Evolutionary conservation across 2,888 invertebrate genomes (phyloP), one percentile per base, ranked within the genome.

Genomic region (Pyrochroa serraticornis): DNA sequence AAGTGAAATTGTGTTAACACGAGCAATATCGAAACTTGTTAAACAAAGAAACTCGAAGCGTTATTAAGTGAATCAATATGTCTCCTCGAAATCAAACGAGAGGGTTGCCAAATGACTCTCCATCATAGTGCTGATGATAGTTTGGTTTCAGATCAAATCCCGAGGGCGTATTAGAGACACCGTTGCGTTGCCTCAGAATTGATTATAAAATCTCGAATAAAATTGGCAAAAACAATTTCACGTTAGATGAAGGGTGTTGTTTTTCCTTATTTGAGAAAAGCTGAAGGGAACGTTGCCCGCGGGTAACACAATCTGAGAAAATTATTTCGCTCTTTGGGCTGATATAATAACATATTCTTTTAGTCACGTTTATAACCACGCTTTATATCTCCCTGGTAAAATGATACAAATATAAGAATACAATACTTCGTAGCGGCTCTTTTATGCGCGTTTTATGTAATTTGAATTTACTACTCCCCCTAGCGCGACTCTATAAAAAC

Each of bases 291-390:
- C 14, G 31, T 53, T 49, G 48, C 49, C 51, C 54, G 7, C 39
- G 54, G 57, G 60, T 59, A 56, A 43, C 45, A 45, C 57, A 62
- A 61, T 48, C 60, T 51, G 51, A 53, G 62, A 55, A 62, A 62
- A 64, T 64, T 58, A 64, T 64, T 63, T 62, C 44, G 46, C 47
- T 55, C 51, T 64, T 64, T 59, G 54, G 51, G 43, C 50, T 54
- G 46, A 53, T 62, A 59, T 59, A 54, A 62, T 57, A 58, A 62
- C 61, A 42, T 59, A 64, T 57, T 64, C 57, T 46, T 51, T 53
- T 57, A 59, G 54, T 62, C 61, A 62, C 61, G 51, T 59, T 62
- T 56, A 60, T 51, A 60, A 51, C 55, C 51, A 50, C 49, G 50
- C 49, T 59, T 59, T 59, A 59, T 59, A 45, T 39, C 54, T 48